phyloP scores from a whole-genome alignment of 30 jellyfish, hydroid and myxozoan genomes.

The Nemopilema nomurai region DNA sequence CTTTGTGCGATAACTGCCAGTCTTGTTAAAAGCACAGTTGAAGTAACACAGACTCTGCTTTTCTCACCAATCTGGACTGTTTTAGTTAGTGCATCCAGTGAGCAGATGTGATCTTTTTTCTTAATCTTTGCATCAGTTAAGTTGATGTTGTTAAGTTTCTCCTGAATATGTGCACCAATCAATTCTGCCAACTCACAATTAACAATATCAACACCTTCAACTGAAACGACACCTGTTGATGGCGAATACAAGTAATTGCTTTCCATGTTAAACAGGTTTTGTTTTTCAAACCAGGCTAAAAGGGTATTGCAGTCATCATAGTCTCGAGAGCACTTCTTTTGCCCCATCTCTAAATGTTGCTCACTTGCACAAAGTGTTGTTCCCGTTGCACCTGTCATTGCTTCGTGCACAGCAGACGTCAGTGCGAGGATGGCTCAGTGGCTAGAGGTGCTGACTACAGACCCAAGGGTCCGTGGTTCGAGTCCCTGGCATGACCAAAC shows the following conservation, averaged over 20 bases:
- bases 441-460: too few relatives aligned
- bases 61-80: conserved; percentile 42
- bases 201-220: conserved; percentile 45
- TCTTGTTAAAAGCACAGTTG: conserved; percentile 66
- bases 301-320: conserved; percentile 34
- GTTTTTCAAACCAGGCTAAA: conserved; percentile 28
- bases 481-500: too few relatives aligned
- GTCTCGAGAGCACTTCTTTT: conserved; percentile 46
- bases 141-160: conserved; percentile 30
- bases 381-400: conserved; percentile 50
- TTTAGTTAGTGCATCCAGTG: conserved; percentile 13
- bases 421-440: too few relatives aligned
- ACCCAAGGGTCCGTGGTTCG: too few relatives aligned
- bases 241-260: conserved; percentile 34
- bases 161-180: conserved; percentile 40
- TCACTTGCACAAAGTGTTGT: conserved; percentile 35
- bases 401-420: conserved; percentile 65
- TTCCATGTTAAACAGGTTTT: conserved; percentile 32
- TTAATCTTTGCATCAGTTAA: conserved; percentile 48
- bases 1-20: conserved; percentile 49
- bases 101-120: conserved; percentile 19
- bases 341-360: conserved; percentile 63
- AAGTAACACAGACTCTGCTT: conserved; percentile 45
- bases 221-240: conserved; percentile 39
- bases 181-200: conserved; percentile 65